A percentile compares a stretch with the other conserved stretches of the same genome.
These are phyloP conservation scores for Lasiurus borealis DNA, from an alignment of 2,113 vertebrate genomes.

Conservation along the genomic window DNA sequence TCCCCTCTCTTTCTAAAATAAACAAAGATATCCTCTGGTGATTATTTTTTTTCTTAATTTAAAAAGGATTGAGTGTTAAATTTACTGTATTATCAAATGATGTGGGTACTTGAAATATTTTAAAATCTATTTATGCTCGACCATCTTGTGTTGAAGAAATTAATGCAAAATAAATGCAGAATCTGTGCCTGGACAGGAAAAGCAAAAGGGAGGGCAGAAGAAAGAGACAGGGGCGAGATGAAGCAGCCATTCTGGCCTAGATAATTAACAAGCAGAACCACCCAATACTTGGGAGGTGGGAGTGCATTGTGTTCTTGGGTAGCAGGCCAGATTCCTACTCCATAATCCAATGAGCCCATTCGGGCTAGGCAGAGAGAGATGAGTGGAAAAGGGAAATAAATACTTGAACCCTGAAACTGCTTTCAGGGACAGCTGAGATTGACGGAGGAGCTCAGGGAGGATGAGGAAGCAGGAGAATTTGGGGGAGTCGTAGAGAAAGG, in stretches of 20 bases:
- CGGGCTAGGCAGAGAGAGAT: background rate
- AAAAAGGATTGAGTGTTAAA: background rate
- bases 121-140: background rate
- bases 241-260: background rate
- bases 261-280: background rate
- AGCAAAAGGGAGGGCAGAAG: background rate
- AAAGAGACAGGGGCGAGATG: background rate
- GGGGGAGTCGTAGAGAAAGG: background rate
- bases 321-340: background rate
- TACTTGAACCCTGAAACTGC: background rate
- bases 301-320: background rate
- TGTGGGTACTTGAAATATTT: slow-evolving; percentile 28
- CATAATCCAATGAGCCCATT: background rate
- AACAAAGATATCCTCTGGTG: too few relatives aligned
- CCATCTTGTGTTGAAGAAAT: slow-evolving; percentile 4
- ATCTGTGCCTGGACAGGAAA: background rate
- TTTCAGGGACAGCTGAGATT: background rate
- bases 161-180: background rate
- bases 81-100: background rate
- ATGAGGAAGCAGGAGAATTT: background rate
- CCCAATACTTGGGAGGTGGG: background rate
- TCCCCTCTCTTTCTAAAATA: too few relatives aligned
- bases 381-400: background rate
- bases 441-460: background rate
- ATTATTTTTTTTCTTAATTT: too few relatives aligned